A percentile compares a stretch with the other conserved stretches of the same genome.
Conservation (phyloP, 1,140 invertebrate genomes). For the Pemphigus obesinymphae region DNA sequence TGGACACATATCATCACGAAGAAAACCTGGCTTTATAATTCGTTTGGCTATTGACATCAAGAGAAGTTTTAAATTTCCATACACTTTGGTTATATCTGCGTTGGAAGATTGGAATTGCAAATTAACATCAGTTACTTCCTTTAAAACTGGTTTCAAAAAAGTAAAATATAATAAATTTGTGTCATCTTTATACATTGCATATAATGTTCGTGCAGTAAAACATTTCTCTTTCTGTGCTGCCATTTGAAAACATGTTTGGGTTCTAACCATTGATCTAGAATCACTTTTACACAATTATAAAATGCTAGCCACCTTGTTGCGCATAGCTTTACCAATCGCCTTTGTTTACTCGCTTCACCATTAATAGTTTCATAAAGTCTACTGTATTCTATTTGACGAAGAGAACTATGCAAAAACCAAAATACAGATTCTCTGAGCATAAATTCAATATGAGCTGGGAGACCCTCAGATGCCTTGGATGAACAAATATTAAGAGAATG, state of each 20-base stretch:
- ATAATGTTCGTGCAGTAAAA: not conserved
- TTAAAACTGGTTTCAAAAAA: not conserved
- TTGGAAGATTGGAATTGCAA: not conserved
- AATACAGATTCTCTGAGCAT: not conserved
- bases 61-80: not conserved
- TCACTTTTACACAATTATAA: not conserved
- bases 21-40: too few relatives aligned
- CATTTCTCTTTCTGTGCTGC: not conserved
- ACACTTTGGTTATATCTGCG: not conserved
- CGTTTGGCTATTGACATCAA: not conserved
- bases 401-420: not conserved
- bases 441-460: not conserved
- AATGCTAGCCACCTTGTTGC: not conserved
- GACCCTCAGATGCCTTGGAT: not conserved
- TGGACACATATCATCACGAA: too few relatives aligned
- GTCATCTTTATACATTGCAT: not conserved
- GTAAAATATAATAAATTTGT: not conserved
- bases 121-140: not conserved
- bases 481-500: not conserved
- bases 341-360: not conserved
- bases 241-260: not conserved
- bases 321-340: not conserved
- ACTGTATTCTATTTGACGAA: not conserved
- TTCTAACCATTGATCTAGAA: not conserved
- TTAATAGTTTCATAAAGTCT: not conserved